phyloP scores from a whole-genome alignment of 1,140 invertebrate genomes.

The Sesamia nonagrioides region DNA sequence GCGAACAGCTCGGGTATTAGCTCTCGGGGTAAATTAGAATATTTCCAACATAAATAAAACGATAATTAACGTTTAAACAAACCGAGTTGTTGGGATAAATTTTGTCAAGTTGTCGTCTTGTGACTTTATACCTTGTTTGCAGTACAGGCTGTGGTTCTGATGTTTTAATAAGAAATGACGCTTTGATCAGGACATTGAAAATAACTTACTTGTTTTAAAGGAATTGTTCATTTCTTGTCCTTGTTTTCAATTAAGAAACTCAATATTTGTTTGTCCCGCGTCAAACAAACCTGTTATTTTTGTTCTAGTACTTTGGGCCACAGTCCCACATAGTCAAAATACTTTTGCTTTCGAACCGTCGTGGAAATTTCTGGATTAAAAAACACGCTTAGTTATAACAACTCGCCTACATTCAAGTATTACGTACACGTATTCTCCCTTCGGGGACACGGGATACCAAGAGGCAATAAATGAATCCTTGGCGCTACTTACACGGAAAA shows the following conservation, averaged over 20 bases:
- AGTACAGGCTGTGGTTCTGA: conserved; percentile 43
- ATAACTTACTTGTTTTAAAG: conserved; percentile 8
- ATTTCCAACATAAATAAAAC: conserved; percentile 80
- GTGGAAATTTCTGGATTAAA: not conserved
- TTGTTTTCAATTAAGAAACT: conserved; percentile 17
- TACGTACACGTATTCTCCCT: conserved; percentile 12
- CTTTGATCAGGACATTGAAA: conserved; percentile 32
- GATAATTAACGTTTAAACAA: conserved; percentile 79
- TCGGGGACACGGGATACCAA: not conserved
- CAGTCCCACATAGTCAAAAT: not conserved
- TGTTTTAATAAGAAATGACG: conserved; percentile 55
- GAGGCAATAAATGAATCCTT: conserved; percentile 27
- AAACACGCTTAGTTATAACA: not conserved
- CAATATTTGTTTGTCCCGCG: not conserved
- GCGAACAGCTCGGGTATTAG: conserved; percentile 63
- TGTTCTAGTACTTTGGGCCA: no score
- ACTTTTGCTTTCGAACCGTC: not conserved
- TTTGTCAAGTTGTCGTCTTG: conserved; percentile 70
- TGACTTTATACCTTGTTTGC: conserved; percentile 63
- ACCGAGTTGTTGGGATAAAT: conserved; percentile 70
- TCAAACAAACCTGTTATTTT: conserved; percentile 1
- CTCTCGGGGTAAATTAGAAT: conserved; percentile 75
- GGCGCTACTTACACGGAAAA: not conserved
- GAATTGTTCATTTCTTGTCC: conserved; percentile 61
- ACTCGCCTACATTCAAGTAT: not conserved